Base-by-base conservation (phyloP, 1,140 invertebrate species). In the Hyposmocoma kahamanoa region DNA sequence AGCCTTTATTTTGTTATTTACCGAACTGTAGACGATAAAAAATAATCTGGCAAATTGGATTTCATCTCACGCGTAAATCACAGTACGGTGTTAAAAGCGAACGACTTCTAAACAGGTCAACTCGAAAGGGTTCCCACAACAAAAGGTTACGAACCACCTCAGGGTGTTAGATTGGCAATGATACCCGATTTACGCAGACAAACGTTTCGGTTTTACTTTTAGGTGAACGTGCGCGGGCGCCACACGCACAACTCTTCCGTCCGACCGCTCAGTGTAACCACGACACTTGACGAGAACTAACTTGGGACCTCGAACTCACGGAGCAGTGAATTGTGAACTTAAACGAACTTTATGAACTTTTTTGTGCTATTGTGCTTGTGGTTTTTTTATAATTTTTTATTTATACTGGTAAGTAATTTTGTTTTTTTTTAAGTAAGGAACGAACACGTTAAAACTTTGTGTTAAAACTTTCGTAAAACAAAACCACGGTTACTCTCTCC, bases 241-340 rank as follows among this genome's bases (percentile, higher is more conserved):
- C 48, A 47, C 60, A 71, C 75, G 75, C 75, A 79, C 68, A 57
- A 59, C 50, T 79, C 71, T 77, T 77, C 79, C 68, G 70, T 66
- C 56, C 57, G 52, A 51, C 46, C 53, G 70, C 73, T 79, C 80
- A 84, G 77, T 84, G 72, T 62, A 59, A 69, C 69, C 53, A 71
- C 72, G 71, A 72, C 80, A 72, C 66, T 75, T 65, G 74, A 65
- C 62, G 74, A 69, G 77, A 69, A 70, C 71, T 71, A 80, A 81
- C 77, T 79, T 72, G 67, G 70, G 60, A 72, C 62, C 62, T 62
- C 62, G 53, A 71, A 67, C 34, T 51, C 56, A 64, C 41, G 52
- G 55, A 51, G 58, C 55, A 41, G 64, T 64, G 61, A 58, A 59
- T 54, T 67, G 77, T 80, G 74, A n/a, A 71, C 69, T 77, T 60